Conservation (phyloP, 2,888 invertebrate genomes). For the Seladonia tumulorum region DNA sequence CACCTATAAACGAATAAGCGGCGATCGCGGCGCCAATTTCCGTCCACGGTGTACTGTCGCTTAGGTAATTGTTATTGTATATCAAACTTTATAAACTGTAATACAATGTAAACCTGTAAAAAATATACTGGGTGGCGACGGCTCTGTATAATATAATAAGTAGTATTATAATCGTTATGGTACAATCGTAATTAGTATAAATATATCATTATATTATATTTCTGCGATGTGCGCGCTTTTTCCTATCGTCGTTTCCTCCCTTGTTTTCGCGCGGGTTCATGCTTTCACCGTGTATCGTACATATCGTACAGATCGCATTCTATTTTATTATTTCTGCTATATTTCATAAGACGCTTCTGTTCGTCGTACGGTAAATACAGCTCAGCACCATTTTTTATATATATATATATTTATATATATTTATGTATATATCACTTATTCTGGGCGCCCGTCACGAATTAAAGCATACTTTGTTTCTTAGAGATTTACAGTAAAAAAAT, state of each 20-base stretch:
- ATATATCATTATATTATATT: slow-evolving; percentile 83
- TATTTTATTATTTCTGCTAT: slow-evolving; percentile 44
- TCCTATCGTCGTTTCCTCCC: slow-evolving; percentile 37
- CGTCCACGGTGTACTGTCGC: slow-evolving; percentile 64
- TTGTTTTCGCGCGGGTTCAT: slow-evolving; percentile 19
- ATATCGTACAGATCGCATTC: slow-evolving; percentile 41
- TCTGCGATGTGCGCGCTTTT: slow-evolving; percentile 73
- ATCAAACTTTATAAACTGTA: slow-evolving; percentile 85
- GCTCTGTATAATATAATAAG: slow-evolving; percentile 84
- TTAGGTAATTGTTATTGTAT: slow-evolving; percentile 83
- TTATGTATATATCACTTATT: slow-evolving; percentile 25
- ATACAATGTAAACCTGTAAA: slow-evolving; percentile 85
- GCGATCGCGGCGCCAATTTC: slow-evolving; percentile 56
- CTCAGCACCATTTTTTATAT: slow-evolving; percentile 50
- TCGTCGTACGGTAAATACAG: slow-evolving; percentile 70
- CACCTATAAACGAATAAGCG: slow-evolving; percentile 57
- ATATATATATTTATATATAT: slow-evolving; percentile 15
- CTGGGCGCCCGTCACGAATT: slow-evolving; percentile 6
- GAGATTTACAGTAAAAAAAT: slow-evolving; percentile 8
- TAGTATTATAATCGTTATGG: slow-evolving; percentile 83
- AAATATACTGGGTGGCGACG: slow-evolving; percentile 84
- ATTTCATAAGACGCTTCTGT: slow-evolving; percentile 38
- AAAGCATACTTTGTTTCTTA: slow-evolving; percentile 14
- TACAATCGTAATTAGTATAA: slow-evolving; percentile 83
- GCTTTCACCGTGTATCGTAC: slow-evolving; percentile 42